Base-by-base conservation (phyloP, 2,888 invertebrate genomes). In the Arrhopalites spinosus region DNA sequence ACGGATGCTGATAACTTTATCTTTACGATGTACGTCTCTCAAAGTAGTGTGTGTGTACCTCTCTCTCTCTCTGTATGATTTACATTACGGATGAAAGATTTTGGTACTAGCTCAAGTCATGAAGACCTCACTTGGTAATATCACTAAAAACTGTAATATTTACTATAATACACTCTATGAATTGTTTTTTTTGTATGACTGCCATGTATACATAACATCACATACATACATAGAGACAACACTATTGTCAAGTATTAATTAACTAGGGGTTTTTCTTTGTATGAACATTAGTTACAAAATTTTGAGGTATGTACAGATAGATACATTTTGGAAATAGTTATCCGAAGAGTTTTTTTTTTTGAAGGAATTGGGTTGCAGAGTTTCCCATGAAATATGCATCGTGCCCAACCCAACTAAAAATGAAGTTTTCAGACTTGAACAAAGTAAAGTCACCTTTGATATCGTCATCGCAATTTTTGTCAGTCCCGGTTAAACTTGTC, bases 1-100 rank as follows among this genome's bases (percentile, higher is more conserved):
- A 70, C 70, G 70, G 70, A 70, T 70, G 70, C 70, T 70, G 70
- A 70, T 70, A 70, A 70, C 70, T 70, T 70, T 70, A 70, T 70
- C 70, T 70, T 70, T 70, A 70, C 56, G 70, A 70, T 70, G 70
- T 70, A 59, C 36, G 50, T 56, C 5, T 70, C 13, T 59, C 23
- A 20, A 23, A 11, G 25, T 59, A 25, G 20, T 25, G 23, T 59
- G 59, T 20, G 50, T 50, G 23, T 53, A 53, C 50, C 8, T 17
- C 1, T 27, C 7, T 59, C 23, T 25, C 59, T 15, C 50, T 50
- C 23, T 25, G 8, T 25, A 59, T 59, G 27, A 59, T 59, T 59
- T 59, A 59, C 59, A 59, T 59, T 59, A 59, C 25, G 59, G 59
- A 59, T 59, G 59, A 59, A 59, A 59, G 70, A 56, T 70, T 70